Percentiles rank a stretch among this genome's conserved stretches.
These are phyloP conservation scores for Pelosia muscerda DNA, from an alignment of 2,888 invertebrate species.

Conservation along the genomic window DNA sequence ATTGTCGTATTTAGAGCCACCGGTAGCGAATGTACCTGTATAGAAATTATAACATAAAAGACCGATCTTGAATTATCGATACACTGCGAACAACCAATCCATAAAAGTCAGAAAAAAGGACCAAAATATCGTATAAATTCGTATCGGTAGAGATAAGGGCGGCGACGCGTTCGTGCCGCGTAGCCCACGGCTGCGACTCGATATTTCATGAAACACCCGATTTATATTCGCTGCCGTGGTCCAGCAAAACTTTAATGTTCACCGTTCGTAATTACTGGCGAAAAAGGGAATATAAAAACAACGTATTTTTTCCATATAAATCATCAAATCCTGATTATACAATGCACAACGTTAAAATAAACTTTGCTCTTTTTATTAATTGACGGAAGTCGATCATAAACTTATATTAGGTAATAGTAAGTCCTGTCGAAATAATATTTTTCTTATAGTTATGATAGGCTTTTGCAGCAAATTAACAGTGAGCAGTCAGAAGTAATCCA, in stretches of 20 bases:
- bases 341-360: background rate
- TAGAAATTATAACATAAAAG: slow-evolving; percentile 72
- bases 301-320: slow-evolving; percentile 41
- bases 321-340: slow-evolving; percentile 29
- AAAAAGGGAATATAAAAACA: slow-evolving; percentile 68
- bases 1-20: slow-evolving; percentile 50
- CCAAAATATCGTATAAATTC: slow-evolving; percentile 83
- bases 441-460: background rate
- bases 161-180: slow-evolving; percentile 74
- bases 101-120: slow-evolving; percentile 84
- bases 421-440: background rate
- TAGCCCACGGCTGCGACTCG: slow-evolving; percentile 82
- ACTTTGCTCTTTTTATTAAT: background rate
- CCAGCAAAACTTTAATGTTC: slow-evolving; percentile 80
- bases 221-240: slow-evolving; percentile 80
- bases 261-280: slow-evolving; percentile 78
- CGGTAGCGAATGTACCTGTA: slow-evolving; percentile 56
- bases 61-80: slow-evolving; percentile 81
- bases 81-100: slow-evolving; percentile 82
- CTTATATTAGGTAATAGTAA: background rate
- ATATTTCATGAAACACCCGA: slow-evolving; percentile 85
- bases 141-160: slow-evolving; percentile 82
- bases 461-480: background rate
- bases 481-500: background rate
- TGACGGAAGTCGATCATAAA: background rate